These are phyloP conservation scores for Euspilapteryx auroguttella DNA, from an alignment of 2,888 invertebrate species.

Conservation along the genomic window DNA sequence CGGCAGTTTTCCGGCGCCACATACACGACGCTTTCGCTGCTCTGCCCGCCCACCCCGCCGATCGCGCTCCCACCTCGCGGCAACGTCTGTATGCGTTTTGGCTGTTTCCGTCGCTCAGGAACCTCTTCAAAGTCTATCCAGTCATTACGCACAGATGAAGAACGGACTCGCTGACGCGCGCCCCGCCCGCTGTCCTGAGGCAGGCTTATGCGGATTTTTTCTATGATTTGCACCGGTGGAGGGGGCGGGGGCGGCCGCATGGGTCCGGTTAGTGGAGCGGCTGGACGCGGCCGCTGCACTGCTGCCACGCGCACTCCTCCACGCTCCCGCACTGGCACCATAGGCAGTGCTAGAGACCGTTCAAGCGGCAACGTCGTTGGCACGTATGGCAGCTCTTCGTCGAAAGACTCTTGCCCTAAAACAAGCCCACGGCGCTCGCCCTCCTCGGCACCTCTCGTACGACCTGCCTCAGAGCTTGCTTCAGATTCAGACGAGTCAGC, in stretches of 20 bases:
- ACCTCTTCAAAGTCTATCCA: slow-evolving; percentile 90
- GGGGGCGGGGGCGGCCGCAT: slow-evolving; percentile 17
- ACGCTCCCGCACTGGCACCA: slow-evolving; percentile 70
- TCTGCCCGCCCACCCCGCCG: slow-evolving; percentile 45
- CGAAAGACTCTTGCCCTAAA: slow-evolving; percentile 79
- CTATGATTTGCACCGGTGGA: slow-evolving; percentile 19
- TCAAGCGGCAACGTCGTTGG: slow-evolving; percentile 89
- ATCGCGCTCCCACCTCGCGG: slow-evolving; percentile 58
- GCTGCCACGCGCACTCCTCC: slow-evolving; percentile 34
- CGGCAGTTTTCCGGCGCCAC: slow-evolving; percentile 87
- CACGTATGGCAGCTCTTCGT: slow-evolving; percentile 84
- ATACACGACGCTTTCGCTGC: slow-evolving; percentile 58
- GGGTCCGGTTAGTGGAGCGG: slow-evolving; percentile 8
- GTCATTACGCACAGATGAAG: slow-evolving; percentile 32
- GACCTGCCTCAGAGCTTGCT: slow-evolving; percentile 64
- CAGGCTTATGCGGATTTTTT: slow-evolving; percentile 33
- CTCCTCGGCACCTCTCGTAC: slow-evolving; percentile 42
- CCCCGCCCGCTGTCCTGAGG: slow-evolving; percentile 32
- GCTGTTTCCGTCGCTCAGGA: slow-evolving; percentile 78
- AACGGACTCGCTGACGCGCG: slow-evolving; percentile 16
- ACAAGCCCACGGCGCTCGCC: slow-evolving; percentile 78
- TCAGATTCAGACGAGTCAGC: slow-evolving; percentile 72
- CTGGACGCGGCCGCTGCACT: slow-evolving; percentile 30
- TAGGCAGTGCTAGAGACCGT: slow-evolving; percentile 77
- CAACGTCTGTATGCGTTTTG: slow-evolving; percentile 81